Evolutionary conservation across 2,797 vertebrate species (phyloP).

Genomic region (Semaprochilodus insignis): DNA sequence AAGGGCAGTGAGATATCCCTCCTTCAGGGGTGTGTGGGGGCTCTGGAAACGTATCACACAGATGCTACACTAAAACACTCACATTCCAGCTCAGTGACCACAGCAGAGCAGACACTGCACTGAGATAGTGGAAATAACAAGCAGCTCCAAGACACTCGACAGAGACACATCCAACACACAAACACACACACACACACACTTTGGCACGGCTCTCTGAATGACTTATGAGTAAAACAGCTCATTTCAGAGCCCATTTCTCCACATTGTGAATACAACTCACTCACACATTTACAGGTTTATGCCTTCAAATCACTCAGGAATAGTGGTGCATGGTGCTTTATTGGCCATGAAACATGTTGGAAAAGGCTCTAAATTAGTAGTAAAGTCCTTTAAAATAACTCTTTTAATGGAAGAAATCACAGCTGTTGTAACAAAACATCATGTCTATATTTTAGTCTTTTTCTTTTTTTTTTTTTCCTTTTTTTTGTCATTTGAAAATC

Average conservation of each 20-base stretch:
- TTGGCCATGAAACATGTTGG: background rate
- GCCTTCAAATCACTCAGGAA: background rate
- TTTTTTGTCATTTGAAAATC: too few species aligned
- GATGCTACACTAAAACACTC: conserved; percentile 17
- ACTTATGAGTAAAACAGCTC: background rate
- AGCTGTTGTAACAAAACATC: too few species aligned
- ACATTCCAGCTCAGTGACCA: conserved; percentile 65
- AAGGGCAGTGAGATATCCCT: conserved; percentile 2
- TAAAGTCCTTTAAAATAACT: background rate
- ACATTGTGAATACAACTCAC: background rate
- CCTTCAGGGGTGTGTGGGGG: conserved; percentile 1
- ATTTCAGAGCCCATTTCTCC: background rate
- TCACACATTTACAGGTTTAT: conserved; percentile 13
- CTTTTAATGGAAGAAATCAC: background rate
- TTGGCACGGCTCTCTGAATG: background rate
- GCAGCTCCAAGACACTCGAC: background rate
- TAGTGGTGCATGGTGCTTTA: background rate
- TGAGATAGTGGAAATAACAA: conserved; percentile 65
- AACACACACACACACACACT: conserved; percentile 6
- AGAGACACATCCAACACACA: conserved; percentile 27
- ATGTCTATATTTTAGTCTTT: too few species aligned
- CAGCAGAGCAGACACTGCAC: conserved; percentile 51
- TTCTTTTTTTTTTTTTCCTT: too few species aligned
- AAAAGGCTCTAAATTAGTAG: background rate
- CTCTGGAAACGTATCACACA: conserved; percentile 46